Base-by-base conservation (phyloP, 2,113 vertebrate species). In the Sclerurus mexicanus region DNA sequence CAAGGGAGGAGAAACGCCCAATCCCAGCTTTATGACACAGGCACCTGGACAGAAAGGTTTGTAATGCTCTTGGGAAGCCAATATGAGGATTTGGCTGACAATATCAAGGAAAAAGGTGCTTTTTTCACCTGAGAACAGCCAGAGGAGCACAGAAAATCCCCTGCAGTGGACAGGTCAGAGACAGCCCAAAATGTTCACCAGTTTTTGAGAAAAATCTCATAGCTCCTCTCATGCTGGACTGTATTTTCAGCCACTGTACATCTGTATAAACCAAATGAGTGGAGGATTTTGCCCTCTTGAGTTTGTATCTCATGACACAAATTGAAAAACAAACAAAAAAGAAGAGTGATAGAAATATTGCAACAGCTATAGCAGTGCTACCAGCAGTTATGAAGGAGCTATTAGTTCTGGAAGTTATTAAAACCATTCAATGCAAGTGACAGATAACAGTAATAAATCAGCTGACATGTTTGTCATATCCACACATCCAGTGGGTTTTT, bases 381-480 rank as follows among this genome's bases (percentile, higher is more conserved):
- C 24, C 42, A 33, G 23, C 8, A 3, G 46, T 91, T 89, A 67
- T 23, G 73, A 84, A 66, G 64, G 47, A 84, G 82, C 56, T 58
- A n/a, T 49, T 78, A 90, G 69, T 71, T 56, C 56, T 87, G 74
- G 40, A 39, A 85, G 68, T 80, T 91, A 79, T 47, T 92, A 89
- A 91, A 95, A 76, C 60, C 55, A 74, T 89, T 66, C 56, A 71
- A 37, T 0, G 27, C 39, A 72, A 91, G 60, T 71, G 74, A 89
- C 78, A 91, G 87, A n/a, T 63, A 94, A 75, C n/a, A 93, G 46
- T 58, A 89, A 82, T 74, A 89, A 74, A 93, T 85, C 71, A 87
- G 56, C 24, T 64, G 40, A 62, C 47, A 71, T 69, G 27, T 80
- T 85, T 89, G 71, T 74, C 56, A 46, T 50, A 91, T 39, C 69